Evolutionary conservation across 1,140 invertebrate species (phyloP), one percentile per base, ranked within the genome.

Genomic region (Drosophila erecta): DNA sequence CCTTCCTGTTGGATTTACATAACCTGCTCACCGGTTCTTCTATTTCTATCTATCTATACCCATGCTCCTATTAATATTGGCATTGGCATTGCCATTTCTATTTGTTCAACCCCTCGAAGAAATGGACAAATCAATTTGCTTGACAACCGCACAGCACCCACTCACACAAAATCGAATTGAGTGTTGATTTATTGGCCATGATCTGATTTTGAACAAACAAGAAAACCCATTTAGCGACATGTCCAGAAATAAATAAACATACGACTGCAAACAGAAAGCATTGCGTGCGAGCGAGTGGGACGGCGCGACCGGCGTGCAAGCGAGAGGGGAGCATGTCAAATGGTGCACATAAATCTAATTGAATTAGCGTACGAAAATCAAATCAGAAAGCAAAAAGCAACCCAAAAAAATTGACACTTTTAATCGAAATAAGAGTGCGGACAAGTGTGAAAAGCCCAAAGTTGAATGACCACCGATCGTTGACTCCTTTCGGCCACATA

Each of bases 101-200:
- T 69, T 57, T 49, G 37, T 24, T 49, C 49, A 47, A 57, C 67
- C 64, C 22, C 64, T 41, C n/a, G 57, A 37, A 67, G 46, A 54
- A 46, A 22, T 76, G 53, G 73, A 76, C 73, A 76, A 76, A 76
- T 76, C 73, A 76, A 76, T 76, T 76, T 76, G 72, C 53, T 49
- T 55, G 40, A 58, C 40, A 70, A 5, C 59, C 43, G 40, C 57
- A 41, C 33, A 40, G 15, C 12, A 49, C 15, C 50, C 14, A 43
- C 37, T 14, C 66, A 40, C 47, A 41, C 17, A 24, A 76, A 85
- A 83, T 84, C 81, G 76, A 85, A 84, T 84, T 77, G 81, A 81
- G 81, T 85, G 78, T 85, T 85, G 81, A 85, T 85, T 85, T 85
- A 87, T 85, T 86, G 81, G 69, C 81, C 78, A 87, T 85, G 81